These are phyloP conservation scores for Cebus imitator DNA, from an alignment of 2,113 vertebrate species.

Conservation along the genomic window DNA sequence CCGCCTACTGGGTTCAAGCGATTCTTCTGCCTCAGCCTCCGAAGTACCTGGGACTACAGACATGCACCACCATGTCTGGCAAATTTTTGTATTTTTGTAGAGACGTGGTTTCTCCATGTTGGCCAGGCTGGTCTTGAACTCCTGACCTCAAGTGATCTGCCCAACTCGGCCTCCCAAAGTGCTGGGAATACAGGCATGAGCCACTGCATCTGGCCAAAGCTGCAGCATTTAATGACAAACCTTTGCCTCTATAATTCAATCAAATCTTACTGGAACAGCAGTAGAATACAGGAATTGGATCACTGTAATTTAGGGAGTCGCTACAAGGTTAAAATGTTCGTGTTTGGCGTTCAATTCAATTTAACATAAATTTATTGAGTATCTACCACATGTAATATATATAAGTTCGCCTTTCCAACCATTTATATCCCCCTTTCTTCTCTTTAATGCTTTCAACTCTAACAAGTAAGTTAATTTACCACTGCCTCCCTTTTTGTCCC, in stretches of 20 bases:
- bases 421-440: not conserved
- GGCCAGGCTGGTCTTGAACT: too few relatives aligned
- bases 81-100: too few relatives aligned
- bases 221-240: not conserved
- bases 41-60: too few relatives aligned
- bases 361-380: not conserved
- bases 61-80: too few relatives aligned
- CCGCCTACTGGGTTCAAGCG: too few relatives aligned
- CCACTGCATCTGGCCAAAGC: not conserved
- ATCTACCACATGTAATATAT: not conserved
- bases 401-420: conserved; percentile 9
- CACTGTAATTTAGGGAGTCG: not conserved
- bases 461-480: conserved; percentile 10
- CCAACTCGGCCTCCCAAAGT: too few relatives aligned
- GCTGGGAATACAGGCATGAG: too few relatives aligned
- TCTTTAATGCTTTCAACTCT: conserved; percentile 12
- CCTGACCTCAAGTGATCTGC: too few relatives aligned
- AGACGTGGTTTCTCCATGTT: too few relatives aligned
- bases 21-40: too few relatives aligned
- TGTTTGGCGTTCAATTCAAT: not conserved
- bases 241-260: not conserved
- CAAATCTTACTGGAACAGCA: not conserved
- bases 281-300: not conserved
- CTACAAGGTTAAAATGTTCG: not conserved
- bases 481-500: not conserved